phyloP scores from a whole-genome alignment of 2,888 invertebrate species.

The Smittia sp. region DNA sequence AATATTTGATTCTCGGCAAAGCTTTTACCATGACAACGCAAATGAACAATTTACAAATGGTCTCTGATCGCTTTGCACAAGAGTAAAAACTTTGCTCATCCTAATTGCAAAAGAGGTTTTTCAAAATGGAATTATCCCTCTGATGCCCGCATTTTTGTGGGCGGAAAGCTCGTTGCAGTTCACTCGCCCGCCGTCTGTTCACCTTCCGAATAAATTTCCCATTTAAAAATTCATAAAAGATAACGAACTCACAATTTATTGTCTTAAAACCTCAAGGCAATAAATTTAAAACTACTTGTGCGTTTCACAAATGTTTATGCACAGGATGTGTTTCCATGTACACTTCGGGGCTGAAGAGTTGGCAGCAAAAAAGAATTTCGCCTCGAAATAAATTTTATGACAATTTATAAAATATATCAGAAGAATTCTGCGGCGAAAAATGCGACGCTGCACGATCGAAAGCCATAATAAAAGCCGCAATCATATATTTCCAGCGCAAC shows the following conservation, averaged over 20 bases:
- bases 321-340: neutral
- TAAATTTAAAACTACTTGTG: conserved; percentile 27
- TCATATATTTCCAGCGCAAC: conserved; percentile 3
- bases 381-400: neutral
- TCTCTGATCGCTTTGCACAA: no score
- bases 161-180: neutral
- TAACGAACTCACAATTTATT: conserved; percentile 30
- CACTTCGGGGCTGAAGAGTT: neutral
- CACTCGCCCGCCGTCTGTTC: neutral
- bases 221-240: conserved; percentile 35
- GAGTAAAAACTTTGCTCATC: no score
- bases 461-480: conserved; percentile 27
- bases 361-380: neutral
- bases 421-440: conserved; percentile 22
- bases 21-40: no score
- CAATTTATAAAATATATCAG: conserved; percentile 6
- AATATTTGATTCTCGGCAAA: no score
- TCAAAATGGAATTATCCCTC: no score
- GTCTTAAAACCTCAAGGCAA: conserved; percentile 34
- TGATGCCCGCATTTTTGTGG: no score
- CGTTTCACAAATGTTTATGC: conserved; percentile 16
- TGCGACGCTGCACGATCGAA: conserved; percentile 14
- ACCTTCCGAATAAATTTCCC: neutral
- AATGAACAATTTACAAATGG: no score
- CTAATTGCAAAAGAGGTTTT: no score